These are phyloP conservation scores for Lycia hirtaria DNA, from an alignment of 2,888 invertebrate species.

Conservation along the genomic window DNA sequence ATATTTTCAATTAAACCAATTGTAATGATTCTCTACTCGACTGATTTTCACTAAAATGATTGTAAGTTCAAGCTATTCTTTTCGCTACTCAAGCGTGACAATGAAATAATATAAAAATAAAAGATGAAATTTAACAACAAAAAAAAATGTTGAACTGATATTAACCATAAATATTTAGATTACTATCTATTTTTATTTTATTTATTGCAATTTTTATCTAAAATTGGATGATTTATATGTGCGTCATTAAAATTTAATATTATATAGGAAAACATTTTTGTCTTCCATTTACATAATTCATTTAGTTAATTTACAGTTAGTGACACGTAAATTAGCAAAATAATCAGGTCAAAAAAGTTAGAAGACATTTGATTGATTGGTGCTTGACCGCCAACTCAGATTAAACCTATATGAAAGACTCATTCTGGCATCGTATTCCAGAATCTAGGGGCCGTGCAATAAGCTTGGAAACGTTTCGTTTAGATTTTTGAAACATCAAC, in stretches of 20 bases:
- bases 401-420: no score
- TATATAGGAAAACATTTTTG: neutral
- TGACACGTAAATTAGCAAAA: constrained; percentile 20
- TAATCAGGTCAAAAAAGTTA: constrained; percentile 1
- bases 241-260: neutral
- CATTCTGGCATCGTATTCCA: no score
- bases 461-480: no score
- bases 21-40: neutral
- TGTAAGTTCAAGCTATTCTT: constrained; percentile 56
- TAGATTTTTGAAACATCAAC: no score
- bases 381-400: no score
- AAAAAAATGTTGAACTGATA: neutral
- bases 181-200: no score
- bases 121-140: neutral
- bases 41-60: constrained; percentile 2
- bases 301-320: neutral
- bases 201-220: no score
- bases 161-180: no score
- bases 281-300: neutral
- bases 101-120: neutral
- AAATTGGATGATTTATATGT: neutral
- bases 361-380: no score
- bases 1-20: neutral
- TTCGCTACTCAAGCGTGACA: constrained; percentile 56
- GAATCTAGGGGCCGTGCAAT: no score